Base-by-base conservation (phyloP, 2,113 vertebrate genomes). In the Pygoscelis antarcticus region DNA sequence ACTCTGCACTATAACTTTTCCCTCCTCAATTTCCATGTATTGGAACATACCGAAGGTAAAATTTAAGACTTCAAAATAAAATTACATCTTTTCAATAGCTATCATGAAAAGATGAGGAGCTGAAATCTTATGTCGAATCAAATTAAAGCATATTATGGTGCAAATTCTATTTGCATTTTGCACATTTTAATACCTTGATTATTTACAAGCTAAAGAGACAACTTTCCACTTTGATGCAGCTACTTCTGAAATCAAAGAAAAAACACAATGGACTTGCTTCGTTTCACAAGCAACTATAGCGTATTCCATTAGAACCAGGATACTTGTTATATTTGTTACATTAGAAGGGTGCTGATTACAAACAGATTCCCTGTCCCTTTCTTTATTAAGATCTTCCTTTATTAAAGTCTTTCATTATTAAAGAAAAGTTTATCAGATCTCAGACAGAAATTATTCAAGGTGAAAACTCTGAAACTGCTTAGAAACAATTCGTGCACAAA, bases 31-130 rank as follows among this genome's bases (percentile, higher is more conserved):
- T 96, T 97, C 79, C 83, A 85, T 95, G 83, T 95, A 83, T 44
- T 86, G 72, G 86, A 94, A 93, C 55, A 93, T 5, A 58, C 16
- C 10, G 61, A 97, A 97, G 92, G 85, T 96, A 96, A 98, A 98
- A 98, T 98, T 94, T 98, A 98, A 97, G 96, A 95, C 95, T 98
- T 98, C 97, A 90, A 93, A 97, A 91, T 77, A 96, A 97, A 98
- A 98, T 97, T 90, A 94, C 30, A 95, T 83, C 91, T 98, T 97
- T 97, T 96, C 91, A 97, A 93, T 71, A 80, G 89, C 97, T 90
- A 97, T 93, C 90, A 97, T 94, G 88, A 95, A 92, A 96, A 94
- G 71, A 96, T 38, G 83, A 96, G 64, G 42, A 84, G 62, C 36
- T 93, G 95, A 96, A 97, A 87, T 93, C 77, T 89, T 90, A 97